These are phyloP conservation scores for Cantharis nigra DNA, from an alignment of 2,888 invertebrate species.

Conservation along the genomic window DNA sequence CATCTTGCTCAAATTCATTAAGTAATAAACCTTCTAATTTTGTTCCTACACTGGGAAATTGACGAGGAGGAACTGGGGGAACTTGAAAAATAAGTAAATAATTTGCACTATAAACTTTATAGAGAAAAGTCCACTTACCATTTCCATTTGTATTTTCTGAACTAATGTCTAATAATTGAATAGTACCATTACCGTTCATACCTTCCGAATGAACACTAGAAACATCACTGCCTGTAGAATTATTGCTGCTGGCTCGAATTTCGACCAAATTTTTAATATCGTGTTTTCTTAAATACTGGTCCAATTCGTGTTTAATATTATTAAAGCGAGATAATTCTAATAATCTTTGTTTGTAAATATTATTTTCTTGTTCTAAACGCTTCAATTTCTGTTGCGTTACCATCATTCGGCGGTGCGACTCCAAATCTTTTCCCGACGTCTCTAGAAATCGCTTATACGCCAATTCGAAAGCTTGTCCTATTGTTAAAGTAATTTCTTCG, in stretches of 20 bases:
- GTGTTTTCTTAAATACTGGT: conserved; percentile 58
- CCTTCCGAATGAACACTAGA: conserved; percentile 31
- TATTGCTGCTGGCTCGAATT: conserved; percentile 50
- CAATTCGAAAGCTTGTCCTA: conserved; percentile 97
- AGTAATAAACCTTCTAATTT: conserved; percentile 77
- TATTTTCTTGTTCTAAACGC: conserved; percentile 84
- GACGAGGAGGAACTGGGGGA: conserved; percentile 58
- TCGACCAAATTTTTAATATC: conserved; percentile 60
- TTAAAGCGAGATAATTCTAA: conserved; percentile 64
- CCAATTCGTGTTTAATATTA: conserved; percentile 59
- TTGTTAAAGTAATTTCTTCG: conserved; percentile 96
- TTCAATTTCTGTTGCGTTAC: conserved; percentile 85
- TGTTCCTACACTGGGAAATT: conserved; percentile 67
- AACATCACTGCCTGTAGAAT: conserved; percentile 42
- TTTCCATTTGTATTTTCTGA: conserved; percentile 45
- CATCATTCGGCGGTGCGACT: conserved; percentile 78
- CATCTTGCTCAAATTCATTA: conserved; percentile 77
- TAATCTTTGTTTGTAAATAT: conserved; percentile 79
- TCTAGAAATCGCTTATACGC: conserved; percentile 95
- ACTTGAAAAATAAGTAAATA: conserved; percentile 38
- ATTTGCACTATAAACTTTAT: background rate
- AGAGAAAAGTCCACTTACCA: conserved; percentile 36
- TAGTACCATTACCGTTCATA: conserved; percentile 35
- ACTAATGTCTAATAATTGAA: conserved; percentile 48
- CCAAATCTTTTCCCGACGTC: conserved; percentile 86